These are phyloP conservation scores for Elephantulus edwardii DNA, from an alignment of 2,113 vertebrate species.

Conservation along the genomic window DNA sequence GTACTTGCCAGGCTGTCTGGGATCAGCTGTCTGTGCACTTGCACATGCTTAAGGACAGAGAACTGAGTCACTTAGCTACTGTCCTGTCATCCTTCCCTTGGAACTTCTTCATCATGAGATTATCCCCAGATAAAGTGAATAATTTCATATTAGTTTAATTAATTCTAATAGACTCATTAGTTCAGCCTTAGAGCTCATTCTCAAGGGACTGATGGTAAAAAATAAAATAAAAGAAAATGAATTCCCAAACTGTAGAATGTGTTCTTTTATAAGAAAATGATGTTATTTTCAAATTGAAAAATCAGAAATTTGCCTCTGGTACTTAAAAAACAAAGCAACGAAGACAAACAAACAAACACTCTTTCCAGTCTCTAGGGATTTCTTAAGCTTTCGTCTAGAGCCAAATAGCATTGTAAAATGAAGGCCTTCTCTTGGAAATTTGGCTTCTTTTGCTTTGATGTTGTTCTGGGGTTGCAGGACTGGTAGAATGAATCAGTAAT, in stretches of 20 bases:
- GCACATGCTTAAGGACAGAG: background rate
- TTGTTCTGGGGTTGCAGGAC: background rate
- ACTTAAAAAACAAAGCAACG: background rate
- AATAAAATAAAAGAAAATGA: no score
- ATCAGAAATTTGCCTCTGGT: background rate
- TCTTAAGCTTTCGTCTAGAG: background rate
- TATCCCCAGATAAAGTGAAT: constrained; percentile 82
- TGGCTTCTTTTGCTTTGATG: background rate
- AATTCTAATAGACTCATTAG: constrained; percentile 86
- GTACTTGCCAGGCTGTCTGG: background rate
- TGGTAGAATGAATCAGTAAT: background rate
- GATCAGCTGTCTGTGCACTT: background rate
- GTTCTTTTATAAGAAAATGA: constrained; percentile 63
- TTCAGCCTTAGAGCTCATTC: constrained; percentile 66
- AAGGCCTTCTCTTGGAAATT: background rate
- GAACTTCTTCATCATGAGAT: constrained; percentile 72
- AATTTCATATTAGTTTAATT: constrained; percentile 83
- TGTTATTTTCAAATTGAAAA: constrained; percentile 36
- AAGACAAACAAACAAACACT: background rate
- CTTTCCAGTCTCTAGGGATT: background rate
- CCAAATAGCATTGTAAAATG: no score
- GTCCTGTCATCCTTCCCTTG: constrained; percentile 26
- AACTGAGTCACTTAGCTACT: background rate
- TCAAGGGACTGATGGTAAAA: constrained; percentile 71
- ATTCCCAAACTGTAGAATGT: constrained; percentile 71